Evolutionary conservation across 2,113 vertebrate species (phyloP), one percentile per base, ranked within the genome.

Genomic region (Hyaena hyaena): DNA sequence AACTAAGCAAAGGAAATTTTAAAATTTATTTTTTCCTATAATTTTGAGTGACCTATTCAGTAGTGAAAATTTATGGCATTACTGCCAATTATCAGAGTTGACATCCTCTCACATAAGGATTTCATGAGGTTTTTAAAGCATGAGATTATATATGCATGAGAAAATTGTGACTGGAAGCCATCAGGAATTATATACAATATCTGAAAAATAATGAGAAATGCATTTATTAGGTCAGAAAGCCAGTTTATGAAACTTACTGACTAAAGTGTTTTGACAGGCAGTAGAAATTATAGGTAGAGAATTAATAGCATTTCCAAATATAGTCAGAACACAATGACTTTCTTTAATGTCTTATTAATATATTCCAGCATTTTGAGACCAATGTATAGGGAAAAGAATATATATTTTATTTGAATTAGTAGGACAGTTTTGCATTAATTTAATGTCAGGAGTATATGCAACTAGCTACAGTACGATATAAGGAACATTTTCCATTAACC

Each of bases 221-320:
- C 10, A 85, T 77, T 66, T 92, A 84, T 69, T 90, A 74, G 45
- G 85, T 82, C 28, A 58, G 80, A 90, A 87, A 88, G 19, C 8
- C 10, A 96, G 63, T 90, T 88, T 96, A 71, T 55, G 85, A 90
- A 95, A 85, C 2, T 61, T 86, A 61, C 5, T 55, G 66, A 39
- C 14, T 93, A 74, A 88, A 81, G 43, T 85, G 26, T 96, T 93
- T 81, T 89, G 77, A 91, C 55, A 88, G 48, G 73, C 9, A 79
- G 79, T 58, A 87, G 79, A 85, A 96, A 93, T 82, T 95, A 69
- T 63, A 86, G 28, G 10, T 82, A 74, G 61, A 66, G 6, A 81
- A 84, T 91, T 96, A 98, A 93, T 66, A 88, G 66, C 73, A 82
- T 82, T 97, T 95, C 53, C 73, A 50, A 96, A 89, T 96, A 92